These are phyloP conservation scores for Neodontobutis hainanensis DNA, from an alignment of 2,113 vertebrate genomes.

Conservation along the genomic window DNA sequence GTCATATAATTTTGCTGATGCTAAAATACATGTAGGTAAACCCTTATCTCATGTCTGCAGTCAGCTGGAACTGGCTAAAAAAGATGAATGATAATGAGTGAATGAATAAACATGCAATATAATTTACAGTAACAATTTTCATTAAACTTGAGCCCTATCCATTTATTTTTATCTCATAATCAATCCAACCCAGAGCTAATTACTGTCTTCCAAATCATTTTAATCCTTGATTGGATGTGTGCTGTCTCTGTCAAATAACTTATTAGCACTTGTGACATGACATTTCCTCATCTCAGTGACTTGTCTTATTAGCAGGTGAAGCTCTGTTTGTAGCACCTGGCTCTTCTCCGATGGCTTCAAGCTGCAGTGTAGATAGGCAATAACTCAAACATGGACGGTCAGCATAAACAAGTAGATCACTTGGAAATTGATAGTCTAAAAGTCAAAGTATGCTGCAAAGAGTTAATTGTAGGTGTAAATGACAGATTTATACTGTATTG, in stretches of 20 bases:
- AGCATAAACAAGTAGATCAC: conserved; percentile 19
- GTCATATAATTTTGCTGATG: too few relatives aligned
- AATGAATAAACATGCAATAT: neutral
- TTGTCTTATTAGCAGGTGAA: conserved; percentile 28
- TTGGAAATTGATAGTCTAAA: conserved; percentile 4
- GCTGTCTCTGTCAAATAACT: neutral
- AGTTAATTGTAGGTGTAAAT: neutral
- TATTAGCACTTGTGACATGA: neutral
- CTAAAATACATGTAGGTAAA: too few relatives aligned
- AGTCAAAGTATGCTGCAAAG: neutral
- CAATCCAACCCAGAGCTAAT: neutral
- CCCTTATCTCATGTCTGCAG: too few relatives aligned
- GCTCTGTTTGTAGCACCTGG: conserved; percentile 28
- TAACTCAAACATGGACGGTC: conserved; percentile 25
- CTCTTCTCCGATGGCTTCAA: conserved; percentile 9
- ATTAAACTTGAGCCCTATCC: neutral
- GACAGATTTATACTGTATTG: conserved; percentile 9
- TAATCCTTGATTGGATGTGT: neutral
- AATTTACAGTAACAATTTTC: neutral
- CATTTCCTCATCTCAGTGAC: neutral
- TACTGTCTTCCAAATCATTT: neutral
- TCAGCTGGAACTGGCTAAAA: too few relatives aligned
- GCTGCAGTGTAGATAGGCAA: conserved; percentile 18
- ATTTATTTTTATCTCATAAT: too few relatives aligned
- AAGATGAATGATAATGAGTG: neutral